Conservation (phyloP, 2,888 invertebrate genomes). For the Archips crataeganus region DNA sequence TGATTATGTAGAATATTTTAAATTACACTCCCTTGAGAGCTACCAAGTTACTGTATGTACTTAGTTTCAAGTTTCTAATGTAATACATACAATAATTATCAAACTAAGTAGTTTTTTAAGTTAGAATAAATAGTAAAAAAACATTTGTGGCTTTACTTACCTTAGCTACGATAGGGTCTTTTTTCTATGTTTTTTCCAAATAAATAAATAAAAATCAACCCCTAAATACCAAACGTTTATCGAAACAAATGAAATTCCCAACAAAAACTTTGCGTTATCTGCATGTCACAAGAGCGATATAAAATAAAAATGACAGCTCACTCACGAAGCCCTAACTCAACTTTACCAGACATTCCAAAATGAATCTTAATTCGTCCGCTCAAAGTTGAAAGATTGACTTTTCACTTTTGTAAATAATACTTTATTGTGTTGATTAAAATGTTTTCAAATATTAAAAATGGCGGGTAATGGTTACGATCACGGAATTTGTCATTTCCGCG, state of each 20-base stretch:
- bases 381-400: background rate
- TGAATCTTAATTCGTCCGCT: background rate
- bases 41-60: too few relatives aligned
- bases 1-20: too few relatives aligned
- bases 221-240: background rate
- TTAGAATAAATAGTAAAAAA: too few relatives aligned
- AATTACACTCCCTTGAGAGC: too few relatives aligned
- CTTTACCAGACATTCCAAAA: background rate
- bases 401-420: background rate
- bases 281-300: background rate
- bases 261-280: background rate
- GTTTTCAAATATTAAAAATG: slow-evolving; percentile 6
- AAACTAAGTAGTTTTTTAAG: too few relatives aligned
- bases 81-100: too few relatives aligned
- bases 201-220: background rate
- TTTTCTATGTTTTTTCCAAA: too few relatives aligned
- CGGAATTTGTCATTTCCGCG: slow-evolving; percentile 19
- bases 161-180: too few relatives aligned
- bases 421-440: background rate
- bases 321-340: background rate
- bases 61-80: too few relatives aligned
- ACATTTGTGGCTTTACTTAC: too few relatives aligned
- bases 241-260: background rate
- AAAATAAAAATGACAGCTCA: background rate
- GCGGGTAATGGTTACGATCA: background rate